Conservation (phyloP, 2,113 vertebrate species). For the Istiophorus platypterus region DNA sequence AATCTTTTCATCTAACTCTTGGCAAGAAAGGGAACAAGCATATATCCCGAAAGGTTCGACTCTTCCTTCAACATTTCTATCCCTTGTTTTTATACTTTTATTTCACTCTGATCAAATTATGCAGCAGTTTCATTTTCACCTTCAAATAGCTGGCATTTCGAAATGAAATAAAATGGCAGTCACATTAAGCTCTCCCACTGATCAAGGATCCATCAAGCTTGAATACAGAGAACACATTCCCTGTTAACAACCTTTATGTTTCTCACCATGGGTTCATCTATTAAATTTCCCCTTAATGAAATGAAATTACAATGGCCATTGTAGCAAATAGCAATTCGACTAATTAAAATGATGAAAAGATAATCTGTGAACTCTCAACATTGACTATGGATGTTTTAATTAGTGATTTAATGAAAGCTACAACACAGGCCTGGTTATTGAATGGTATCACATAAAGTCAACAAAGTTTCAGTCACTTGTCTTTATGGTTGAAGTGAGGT, state of each 20-base stretch:
- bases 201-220: constrained; percentile 1
- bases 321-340: constrained; percentile 56
- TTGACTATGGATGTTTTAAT: constrained; percentile 61
- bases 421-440: constrained; percentile 30
- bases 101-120: neutral
- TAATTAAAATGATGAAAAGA: constrained; percentile 60
- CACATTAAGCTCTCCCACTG: neutral
- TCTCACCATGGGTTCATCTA: constrained; percentile 2
- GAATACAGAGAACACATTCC: neutral
- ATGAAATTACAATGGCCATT: constrained; percentile 45
- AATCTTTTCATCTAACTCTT: no score
- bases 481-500: constrained; percentile 1
- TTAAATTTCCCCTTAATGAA: constrained; percentile 54
- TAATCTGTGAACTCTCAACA: constrained; percentile 49
- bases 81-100: neutral
- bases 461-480: neutral
- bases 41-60: neutral
- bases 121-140: neutral
- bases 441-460: constrained; percentile 42
- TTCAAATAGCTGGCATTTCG: neutral
- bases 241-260: constrained; percentile 16
- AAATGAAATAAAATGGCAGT: neutral
- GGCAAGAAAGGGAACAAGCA: neutral
- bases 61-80: neutral
- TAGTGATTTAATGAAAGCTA: constrained; percentile 55